Conservation (phyloP, 1,140 invertebrate species). For the Lepidostoma basale region DNA sequence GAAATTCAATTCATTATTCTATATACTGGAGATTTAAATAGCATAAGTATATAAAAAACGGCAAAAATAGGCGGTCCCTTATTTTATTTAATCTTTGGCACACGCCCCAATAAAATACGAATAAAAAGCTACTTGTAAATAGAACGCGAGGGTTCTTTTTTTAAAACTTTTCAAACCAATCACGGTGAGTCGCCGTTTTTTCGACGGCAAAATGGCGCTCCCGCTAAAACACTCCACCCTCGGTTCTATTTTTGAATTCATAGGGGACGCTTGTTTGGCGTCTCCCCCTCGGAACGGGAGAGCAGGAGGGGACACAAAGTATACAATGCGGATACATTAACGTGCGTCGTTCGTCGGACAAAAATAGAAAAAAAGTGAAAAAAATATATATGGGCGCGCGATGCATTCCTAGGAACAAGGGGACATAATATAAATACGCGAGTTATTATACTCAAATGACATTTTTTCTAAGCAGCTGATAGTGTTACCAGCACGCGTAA, state of each 20-base stretch:
- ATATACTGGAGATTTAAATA: too few relatives aligned
- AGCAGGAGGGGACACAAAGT: too few relatives aligned
- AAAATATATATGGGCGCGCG: not conserved
- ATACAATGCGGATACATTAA: conserved; percentile 17
- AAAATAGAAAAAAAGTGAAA: conserved; percentile 19
- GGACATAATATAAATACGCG: not conserved
- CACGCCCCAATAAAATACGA: not conserved
- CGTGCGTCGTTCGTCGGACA: not conserved
- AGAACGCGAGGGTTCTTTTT: not conserved
- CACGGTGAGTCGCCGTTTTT: not conserved
- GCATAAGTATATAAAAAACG: too few relatives aligned
- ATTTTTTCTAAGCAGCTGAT: conserved; percentile 1
- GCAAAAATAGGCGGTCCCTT: too few relatives aligned
- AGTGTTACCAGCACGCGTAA: too few relatives aligned
- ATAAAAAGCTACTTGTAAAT: not conserved
- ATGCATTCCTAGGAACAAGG: not conserved
- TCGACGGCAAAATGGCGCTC: not conserved
- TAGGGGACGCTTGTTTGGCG: conserved; percentile 23
- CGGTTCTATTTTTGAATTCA: conserved; percentile 1
- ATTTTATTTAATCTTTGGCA: too few relatives aligned
- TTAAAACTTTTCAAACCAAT: conserved; percentile 8
- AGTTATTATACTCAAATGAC: not conserved
- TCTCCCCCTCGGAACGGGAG: too few relatives aligned
- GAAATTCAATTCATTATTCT: too few relatives aligned
- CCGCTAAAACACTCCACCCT: conserved; percentile 1